Evolutionary conservation across 2,113 vertebrate genomes (phyloP).

Genomic region (Eretmochelys imbricata): DNA sequence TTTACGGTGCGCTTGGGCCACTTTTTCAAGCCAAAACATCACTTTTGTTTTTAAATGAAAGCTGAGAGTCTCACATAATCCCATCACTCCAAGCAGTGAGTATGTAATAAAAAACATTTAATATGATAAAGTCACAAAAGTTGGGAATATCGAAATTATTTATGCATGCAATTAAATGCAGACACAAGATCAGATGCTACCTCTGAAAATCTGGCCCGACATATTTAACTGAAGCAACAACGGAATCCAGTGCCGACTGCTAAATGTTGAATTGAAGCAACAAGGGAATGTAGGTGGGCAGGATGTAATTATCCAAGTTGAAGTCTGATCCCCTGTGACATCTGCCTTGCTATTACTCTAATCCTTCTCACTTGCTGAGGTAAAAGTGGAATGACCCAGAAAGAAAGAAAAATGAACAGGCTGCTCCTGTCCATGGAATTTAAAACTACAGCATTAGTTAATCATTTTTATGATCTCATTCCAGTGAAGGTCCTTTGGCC

Average conservation of each 20-base stretch:
- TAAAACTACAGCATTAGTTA: not conserved
- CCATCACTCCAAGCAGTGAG: not conserved
- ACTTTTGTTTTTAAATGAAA: not conserved
- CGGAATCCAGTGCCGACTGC: not conserved
- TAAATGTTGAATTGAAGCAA: not conserved
- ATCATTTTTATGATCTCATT: not conserved
- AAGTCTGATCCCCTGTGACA: not conserved
- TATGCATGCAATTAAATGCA: not conserved
- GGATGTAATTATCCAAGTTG: not conserved
- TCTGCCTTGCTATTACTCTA: not conserved
- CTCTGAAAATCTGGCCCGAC: not conserved
- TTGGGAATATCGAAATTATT: not conserved
- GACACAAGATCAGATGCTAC: not conserved
- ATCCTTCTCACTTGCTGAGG: not conserved
- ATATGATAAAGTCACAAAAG: not conserved
- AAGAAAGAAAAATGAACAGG: not conserved
- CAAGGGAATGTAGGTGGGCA: not conserved
- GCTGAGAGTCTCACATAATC: not conserved
- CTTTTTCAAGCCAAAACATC: not conserved
- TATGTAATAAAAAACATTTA: not conserved
- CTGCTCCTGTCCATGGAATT: not conserved
- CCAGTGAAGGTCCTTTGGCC: not conserved
- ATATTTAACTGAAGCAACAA: not conserved
- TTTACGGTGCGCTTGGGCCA: not conserved
- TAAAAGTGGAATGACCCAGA: not conserved